Percentiles rank a stretch among this genome's conserved stretches.
Evolutionary conservation across 1,140 invertebrate genomes (phyloP).

Genomic region (Cataglyphis hispanica): DNA sequence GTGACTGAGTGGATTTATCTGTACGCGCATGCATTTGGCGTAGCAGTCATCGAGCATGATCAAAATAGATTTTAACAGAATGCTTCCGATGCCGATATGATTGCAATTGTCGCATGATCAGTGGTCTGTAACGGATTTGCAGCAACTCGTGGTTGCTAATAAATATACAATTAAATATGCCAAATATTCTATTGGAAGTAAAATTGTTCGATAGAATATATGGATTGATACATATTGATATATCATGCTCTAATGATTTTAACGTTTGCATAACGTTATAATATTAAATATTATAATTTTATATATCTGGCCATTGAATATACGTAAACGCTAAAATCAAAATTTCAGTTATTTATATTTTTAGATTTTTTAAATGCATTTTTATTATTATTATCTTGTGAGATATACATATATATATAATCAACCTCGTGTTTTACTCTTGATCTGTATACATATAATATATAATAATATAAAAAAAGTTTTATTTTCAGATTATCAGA

Average conservation of each 20-base stretch:
- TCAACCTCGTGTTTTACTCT: background rate
- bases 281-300: background rate
- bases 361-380: background rate
- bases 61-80: constrained; percentile 70
- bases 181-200: constrained; percentile 23
- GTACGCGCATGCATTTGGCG: constrained; percentile 25
- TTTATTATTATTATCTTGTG: background rate
- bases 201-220: constrained; percentile 8
- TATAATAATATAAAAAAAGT: background rate
- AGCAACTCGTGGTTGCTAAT: constrained; percentile 71
- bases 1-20: constrained; percentile 31
- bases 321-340: background rate
- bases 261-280: background rate
- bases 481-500: background rate
- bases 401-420: background rate
- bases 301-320: background rate
- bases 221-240: background rate
- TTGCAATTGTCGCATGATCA: constrained; percentile 65
- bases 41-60: constrained; percentile 50
- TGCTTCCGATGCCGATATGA: constrained; percentile 62
- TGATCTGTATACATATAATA: background rate
- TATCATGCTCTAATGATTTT: background rate
- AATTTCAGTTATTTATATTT: background rate
- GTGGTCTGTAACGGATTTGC: constrained; percentile 63
- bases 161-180: constrained; percentile 65